Conservation (phyloP, 2,113 vertebrate genomes). For the Zeus faber region DNA sequence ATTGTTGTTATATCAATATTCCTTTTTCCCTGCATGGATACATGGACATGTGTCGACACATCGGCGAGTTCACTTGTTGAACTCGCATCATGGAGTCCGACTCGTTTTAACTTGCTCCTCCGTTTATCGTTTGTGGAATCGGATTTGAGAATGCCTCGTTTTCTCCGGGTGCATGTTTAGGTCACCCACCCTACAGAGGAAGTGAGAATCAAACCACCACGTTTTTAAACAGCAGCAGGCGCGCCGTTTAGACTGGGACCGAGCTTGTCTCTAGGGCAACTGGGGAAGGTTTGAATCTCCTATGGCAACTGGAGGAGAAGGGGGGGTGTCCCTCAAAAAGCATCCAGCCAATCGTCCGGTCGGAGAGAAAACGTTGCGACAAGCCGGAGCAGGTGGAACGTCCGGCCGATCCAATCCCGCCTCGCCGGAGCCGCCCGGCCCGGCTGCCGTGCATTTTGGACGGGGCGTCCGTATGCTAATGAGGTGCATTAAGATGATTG, state of each 20-base stretch:
- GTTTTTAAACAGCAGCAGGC: constrained; percentile 24
- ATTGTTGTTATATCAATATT: too few species aligned
- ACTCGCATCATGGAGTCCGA: too few species aligned
- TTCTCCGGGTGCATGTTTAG: too few species aligned
- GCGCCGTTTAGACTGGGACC: constrained; percentile 49
- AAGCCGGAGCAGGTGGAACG: constrained; percentile 50
- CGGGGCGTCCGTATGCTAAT: constrained; percentile 52
- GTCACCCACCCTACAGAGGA: constrained; percentile 31
- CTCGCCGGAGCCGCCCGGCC: constrained; percentile 19
- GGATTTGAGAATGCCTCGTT: too few species aligned
- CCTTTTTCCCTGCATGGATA: too few species aligned
- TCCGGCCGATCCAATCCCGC: constrained; percentile 45
- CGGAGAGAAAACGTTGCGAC: constrained; percentile 39
- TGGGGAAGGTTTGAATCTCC: constrained; percentile 68
- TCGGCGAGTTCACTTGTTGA: too few species aligned
- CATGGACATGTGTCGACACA: too few species aligned
- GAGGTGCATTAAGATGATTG: constrained; percentile 51
- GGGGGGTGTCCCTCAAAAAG: constrained; percentile 47
- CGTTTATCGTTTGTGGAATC: too few species aligned
- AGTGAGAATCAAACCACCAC: neutral
- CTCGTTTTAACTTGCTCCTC: too few species aligned
- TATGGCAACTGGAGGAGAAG: constrained; percentile 69
- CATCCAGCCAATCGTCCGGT: constrained; percentile 53
- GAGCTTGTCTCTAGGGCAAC: constrained; percentile 74
- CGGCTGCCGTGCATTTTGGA: constrained; percentile 31